phyloP scores from a whole-genome alignment of 1,140 invertebrate genomes.

The Bilobella aurantiaca region DNA sequence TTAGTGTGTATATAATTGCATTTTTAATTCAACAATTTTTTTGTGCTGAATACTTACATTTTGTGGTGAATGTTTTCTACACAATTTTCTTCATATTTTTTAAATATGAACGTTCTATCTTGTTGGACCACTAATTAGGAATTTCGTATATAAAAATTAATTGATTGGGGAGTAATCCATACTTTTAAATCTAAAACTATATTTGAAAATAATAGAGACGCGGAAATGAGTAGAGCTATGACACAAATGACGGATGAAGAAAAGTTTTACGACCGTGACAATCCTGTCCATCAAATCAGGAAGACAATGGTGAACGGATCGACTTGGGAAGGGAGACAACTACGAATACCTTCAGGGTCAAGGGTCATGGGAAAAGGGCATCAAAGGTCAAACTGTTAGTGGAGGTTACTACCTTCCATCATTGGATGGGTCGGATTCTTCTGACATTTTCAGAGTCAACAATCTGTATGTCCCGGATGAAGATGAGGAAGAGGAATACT shows the following conservation, averaged over 20 bases:
- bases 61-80: no score
- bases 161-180: no score
- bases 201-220: no score
- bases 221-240: background rate
- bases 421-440: background rate
- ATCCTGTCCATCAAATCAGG: background rate
- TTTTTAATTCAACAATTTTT: background rate
- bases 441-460: background rate
- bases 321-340: background rate
- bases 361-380: background rate
- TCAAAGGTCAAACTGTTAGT: background rate
- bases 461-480: background rate
- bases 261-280: background rate
- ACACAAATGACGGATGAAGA: background rate
- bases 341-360: background rate
- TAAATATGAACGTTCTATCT: no score
- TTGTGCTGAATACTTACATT: no score
- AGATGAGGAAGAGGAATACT: slow-evolving; percentile 3
- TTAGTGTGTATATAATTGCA: background rate
- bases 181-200: no score
- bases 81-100: background rate
- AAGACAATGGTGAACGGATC: background rate
- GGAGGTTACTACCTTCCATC: background rate
- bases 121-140: no score
- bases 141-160: no score